Conservation (phyloP, 1,140 invertebrate species). For the Polypedilum pembai region DNA sequence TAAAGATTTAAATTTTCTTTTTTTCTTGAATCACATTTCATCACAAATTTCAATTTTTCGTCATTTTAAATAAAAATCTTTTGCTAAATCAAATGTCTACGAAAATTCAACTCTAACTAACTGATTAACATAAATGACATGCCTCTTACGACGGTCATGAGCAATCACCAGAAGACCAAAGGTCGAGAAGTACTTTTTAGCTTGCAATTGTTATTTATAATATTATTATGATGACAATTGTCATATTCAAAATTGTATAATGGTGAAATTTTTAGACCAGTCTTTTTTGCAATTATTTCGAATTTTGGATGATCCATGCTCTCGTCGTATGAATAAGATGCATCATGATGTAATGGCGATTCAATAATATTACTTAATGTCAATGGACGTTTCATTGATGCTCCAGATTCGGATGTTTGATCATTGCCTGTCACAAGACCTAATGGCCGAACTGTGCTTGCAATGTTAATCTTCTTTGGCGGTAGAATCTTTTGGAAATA, state of each 20-base stretch:
- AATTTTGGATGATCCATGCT: constrained; percentile 44
- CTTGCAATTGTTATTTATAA: constrained; percentile 37
- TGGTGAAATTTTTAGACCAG: constrained; percentile 47
- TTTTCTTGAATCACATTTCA: no score
- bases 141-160: neutral
- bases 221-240: constrained; percentile 27
- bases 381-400: constrained; percentile 47
- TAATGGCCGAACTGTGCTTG: constrained; percentile 38
- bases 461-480: constrained; percentile 45
- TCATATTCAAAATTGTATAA: constrained; percentile 42
- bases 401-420: constrained; percentile 38
- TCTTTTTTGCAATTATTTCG: constrained; percentile 47
- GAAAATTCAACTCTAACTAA: neutral
- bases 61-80: no score
- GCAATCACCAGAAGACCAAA: constrained; percentile 36
- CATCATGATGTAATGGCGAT: constrained; percentile 35
- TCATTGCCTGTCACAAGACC: constrained; percentile 31
- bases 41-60: no score
- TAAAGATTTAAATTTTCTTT: no score
- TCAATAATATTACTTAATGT: constrained; percentile 41
- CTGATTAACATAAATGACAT: neutral
- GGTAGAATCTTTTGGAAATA: constrained; percentile 43
- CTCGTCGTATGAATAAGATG: constrained; percentile 36
- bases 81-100: no score
- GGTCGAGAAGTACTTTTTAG: constrained; percentile 42